Percentiles rank a stretch among this genome's conserved stretches.
These are phyloP conservation scores for Athalia cordata DNA, from an alignment of 2,888 invertebrate species.

Conservation along the genomic window DNA sequence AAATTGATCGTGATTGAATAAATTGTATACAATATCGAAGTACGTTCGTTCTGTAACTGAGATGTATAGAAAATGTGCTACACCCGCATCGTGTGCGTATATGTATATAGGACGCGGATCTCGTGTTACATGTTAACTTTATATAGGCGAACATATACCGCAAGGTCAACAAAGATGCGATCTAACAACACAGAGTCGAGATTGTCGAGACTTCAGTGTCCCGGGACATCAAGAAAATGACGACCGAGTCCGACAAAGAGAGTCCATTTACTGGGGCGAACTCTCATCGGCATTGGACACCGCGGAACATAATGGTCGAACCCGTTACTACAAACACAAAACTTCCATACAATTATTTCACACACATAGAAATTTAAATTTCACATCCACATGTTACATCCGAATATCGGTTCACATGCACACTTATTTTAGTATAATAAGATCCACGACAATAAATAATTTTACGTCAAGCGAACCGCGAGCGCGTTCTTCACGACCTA, in stretches of 20 bases:
- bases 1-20: not conserved
- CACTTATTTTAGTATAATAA: not conserved
- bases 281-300: slow-evolving; percentile 20
- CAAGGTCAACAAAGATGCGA: slow-evolving; percentile 63
- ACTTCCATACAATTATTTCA: not conserved
- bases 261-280: slow-evolving; percentile 31
- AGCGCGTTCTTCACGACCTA: slow-evolving; percentile 8
- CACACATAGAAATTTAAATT: no score
- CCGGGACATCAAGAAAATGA: slow-evolving; percentile 2
- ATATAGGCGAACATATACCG: slow-evolving; percentile 51
- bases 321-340: slow-evolving; percentile 11
- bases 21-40: not conserved
- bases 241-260: not conserved
- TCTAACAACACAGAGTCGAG: slow-evolving; percentile 49
- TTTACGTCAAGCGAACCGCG: no score
- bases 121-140: slow-evolving; percentile 57
- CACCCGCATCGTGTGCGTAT: slow-evolving; percentile 54
- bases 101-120: slow-evolving; percentile 60
- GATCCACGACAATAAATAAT: not conserved
- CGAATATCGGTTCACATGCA: not conserved
- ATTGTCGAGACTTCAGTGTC: slow-evolving; percentile 10
- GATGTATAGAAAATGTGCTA: slow-evolving; percentile 46
- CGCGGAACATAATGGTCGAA: slow-evolving; percentile 1
- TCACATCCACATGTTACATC: not conserved
- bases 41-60: not conserved